These are phyloP conservation scores for Paraplagusia blochii DNA, from an alignment of 2,113 vertebrate genomes.

Conservation along the genomic window DNA sequence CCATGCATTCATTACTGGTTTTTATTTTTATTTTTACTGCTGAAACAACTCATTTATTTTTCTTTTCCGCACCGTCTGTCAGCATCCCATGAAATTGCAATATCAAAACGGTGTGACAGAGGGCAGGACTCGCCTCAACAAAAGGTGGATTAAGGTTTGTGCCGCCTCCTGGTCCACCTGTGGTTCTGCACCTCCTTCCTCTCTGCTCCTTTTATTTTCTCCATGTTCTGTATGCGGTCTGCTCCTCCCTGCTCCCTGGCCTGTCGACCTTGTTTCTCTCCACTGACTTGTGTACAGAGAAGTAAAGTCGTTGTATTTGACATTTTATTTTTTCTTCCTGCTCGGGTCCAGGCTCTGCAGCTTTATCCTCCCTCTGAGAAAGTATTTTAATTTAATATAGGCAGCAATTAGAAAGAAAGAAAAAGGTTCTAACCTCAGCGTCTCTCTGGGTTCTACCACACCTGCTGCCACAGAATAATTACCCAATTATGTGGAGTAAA, in stretches of 20 bases:
- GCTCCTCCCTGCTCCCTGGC: constrained; percentile 37
- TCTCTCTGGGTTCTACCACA: too few species aligned
- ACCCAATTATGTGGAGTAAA: too few species aligned
- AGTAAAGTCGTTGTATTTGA: constrained; percentile 31
- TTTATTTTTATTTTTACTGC: constrained; percentile 16
- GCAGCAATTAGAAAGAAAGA: background rate
- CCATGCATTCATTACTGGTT: constrained; percentile 25
- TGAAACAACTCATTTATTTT: constrained; percentile 34
- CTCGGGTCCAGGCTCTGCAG: constrained; percentile 34
- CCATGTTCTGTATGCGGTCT: constrained; percentile 35
- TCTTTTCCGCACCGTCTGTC: constrained; percentile 23
- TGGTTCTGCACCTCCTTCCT: constrained; percentile 1
- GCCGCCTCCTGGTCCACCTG: constrained; percentile 22
- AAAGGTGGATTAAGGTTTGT: constrained; percentile 95
- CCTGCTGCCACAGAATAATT: too few species aligned
- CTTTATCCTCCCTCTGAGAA: constrained; percentile 4
- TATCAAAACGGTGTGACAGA: constrained; percentile 83
- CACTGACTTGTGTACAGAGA: constrained; percentile 44
- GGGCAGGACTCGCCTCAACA: constrained; percentile 79
- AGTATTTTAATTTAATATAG: background rate
- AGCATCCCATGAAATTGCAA: constrained; percentile 41
- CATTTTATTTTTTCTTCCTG: constrained; percentile 33
- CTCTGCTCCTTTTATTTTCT: background rate
- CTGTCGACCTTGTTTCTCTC: constrained; percentile 57
- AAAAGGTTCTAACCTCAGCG: background rate